Base-by-base conservation (phyloP, 2,113 vertebrate species). In the Ailurus styani region DNA sequence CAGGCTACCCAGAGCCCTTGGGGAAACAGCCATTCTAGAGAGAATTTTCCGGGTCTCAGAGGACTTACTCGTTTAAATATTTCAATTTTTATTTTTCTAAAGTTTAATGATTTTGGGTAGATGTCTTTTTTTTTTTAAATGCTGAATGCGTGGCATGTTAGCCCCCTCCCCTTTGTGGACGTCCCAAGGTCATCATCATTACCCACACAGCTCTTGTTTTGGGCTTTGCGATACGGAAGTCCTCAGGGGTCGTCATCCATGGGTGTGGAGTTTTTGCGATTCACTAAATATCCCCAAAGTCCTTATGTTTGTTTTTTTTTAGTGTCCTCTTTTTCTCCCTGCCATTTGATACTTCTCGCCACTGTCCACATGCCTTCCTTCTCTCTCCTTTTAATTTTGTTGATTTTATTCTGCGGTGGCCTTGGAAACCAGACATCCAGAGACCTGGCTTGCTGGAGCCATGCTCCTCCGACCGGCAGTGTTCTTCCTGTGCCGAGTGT, bases 331-430 rank as follows among this genome's bases (percentile, higher is more conserved):
- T 31, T 31, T 45, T 62, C 34, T 68, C 17, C 57, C 50, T 68
- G 73, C 54, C 75, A 37, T 70, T 87, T 66, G 78, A 50, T 85
- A 45, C 42, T 66, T 55, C 37, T 70, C 31, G 55, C 9, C 40
- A 72, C 73, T 17, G 34, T 72, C 79, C 17, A 50, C 34, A 4
- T 20, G 54, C 8, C 31, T 92, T 8, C 52, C 52, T 86, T 55
- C 42, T 85, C 40, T 31, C 27, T 85, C 72, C 34, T 85, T 98
- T 93, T 42, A 34, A 47, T 93, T 87, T 64, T 82, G 40, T 88
- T 94, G 77, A 45, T 45, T 86, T 89, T 72, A 12, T 70, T 90
- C 66, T 40, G 8, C 0, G 2, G 54, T 34, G 37, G 34, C 40
- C 70, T 60, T 37, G 31, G 64, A 50, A 15, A 29, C 29, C 50